These are phyloP conservation scores for Euwallacea similis DNA, from an alignment of 1,140 invertebrate genomes.

Conservation along the genomic window DNA sequence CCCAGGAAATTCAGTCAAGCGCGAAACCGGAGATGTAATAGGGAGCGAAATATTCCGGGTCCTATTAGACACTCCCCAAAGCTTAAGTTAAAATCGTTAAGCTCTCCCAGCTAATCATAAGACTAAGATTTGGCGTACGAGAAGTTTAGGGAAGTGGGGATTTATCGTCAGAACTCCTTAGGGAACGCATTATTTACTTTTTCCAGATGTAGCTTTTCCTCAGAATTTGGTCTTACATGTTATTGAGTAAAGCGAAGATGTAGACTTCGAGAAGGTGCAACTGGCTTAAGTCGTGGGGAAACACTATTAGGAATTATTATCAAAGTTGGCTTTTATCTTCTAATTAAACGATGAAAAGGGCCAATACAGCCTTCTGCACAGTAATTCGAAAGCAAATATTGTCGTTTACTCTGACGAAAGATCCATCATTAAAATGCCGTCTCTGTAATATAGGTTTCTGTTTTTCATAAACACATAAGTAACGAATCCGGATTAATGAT, in stretches of 20 bases:
- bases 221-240: background rate
- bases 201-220: background rate
- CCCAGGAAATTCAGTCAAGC: constrained; percentile 14
- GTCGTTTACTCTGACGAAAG: no score
- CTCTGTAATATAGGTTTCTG: no score
- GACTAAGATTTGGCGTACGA: constrained; percentile 16
- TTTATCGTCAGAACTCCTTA: constrained; percentile 4
- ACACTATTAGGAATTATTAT: no score
- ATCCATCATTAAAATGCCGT: no score
- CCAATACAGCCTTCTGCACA: no score
- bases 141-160: constrained; percentile 20
- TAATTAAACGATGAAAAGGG: no score
- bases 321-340: no score
- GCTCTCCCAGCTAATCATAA: constrained; percentile 28
- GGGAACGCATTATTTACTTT: constrained; percentile 16
- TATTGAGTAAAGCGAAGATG: background rate
- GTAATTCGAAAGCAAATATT: no score
- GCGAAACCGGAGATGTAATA: constrained; percentile 13
- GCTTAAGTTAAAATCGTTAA: constrained; percentile 28
- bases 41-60: background rate
- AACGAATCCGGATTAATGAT: no score
- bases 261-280: no score
- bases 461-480: no score
- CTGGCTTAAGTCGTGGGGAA: no score
- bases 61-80: constrained; percentile 19